These are phyloP conservation scores for Drosophila nikananu DNA, from an alignment of 1,140 invertebrate species.

Conservation along the genomic window DNA sequence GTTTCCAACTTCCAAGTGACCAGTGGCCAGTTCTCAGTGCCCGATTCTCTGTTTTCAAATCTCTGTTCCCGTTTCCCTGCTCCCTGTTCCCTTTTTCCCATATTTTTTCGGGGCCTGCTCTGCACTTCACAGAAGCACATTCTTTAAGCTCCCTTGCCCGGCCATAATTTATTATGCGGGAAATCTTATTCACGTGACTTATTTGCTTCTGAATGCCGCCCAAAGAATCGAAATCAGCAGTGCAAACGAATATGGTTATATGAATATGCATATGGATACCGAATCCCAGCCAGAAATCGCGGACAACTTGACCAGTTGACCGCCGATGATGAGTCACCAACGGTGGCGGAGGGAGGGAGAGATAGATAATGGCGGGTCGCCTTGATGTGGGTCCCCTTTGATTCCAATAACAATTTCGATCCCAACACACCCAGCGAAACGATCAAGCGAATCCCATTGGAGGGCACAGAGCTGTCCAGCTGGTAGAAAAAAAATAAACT, in stretches of 20 bases:
- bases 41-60: constrained; percentile 2
- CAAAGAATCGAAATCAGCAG: constrained; percentile 33
- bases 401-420: constrained; percentile 33
- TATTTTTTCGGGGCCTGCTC: constrained; percentile 12
- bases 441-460: constrained; percentile 29
- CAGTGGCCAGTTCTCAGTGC: constrained; percentile 12
- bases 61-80: background rate
- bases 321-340: constrained; percentile 17
- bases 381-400: constrained; percentile 66
- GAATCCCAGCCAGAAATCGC: constrained; percentile 11
- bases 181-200: constrained; percentile 85
- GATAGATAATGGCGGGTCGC: constrained; percentile 60
- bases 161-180: constrained; percentile 85
- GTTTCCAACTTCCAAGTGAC: background rate
- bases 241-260: background rate
- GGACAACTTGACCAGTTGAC: constrained; percentile 34
- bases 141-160: constrained; percentile 44
- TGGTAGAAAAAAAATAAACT: background rate
- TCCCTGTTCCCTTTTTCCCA: background rate
- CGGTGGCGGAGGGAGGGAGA: background rate
- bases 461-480: constrained; percentile 9
- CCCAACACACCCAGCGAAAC: constrained; percentile 36
- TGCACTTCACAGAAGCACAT: constrained; percentile 63
- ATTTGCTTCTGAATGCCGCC: constrained; percentile 82
- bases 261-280: background rate